These are phyloP conservation scores for Syngnathus floridae DNA, from an alignment of 2,113 vertebrate genomes.

Conservation along the genomic window DNA sequence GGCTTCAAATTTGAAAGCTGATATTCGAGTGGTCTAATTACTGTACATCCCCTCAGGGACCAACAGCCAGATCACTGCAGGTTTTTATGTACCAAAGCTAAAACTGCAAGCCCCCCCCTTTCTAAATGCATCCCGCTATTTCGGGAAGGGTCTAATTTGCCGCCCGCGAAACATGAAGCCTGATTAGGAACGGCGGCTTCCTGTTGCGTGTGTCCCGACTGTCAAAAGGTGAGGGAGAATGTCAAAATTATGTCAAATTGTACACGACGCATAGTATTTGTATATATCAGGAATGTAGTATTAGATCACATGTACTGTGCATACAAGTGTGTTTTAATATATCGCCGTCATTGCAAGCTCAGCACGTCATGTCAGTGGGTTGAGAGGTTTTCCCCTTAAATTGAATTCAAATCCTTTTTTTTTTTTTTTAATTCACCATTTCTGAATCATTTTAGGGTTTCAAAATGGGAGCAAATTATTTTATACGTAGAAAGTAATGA, in stretches of 20 bases:
- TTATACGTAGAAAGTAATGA: background rate
- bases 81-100: slow-evolving; percentile 51
- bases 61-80: slow-evolving; percentile 15
- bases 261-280: slow-evolving; percentile 44
- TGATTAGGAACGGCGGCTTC: slow-evolving; percentile 33
- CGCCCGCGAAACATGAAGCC: slow-evolving; percentile 55
- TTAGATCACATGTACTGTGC: slow-evolving; percentile 51
- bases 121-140: slow-evolving; percentile 59
- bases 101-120: slow-evolving; percentile 42
- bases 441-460: background rate
- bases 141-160: slow-evolving; percentile 41
- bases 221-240: slow-evolving; percentile 5
- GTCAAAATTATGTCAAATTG: slow-evolving; percentile 17
- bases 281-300: slow-evolving; percentile 60
- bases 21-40: slow-evolving; percentile 11
- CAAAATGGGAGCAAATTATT: background rate
- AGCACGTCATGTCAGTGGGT: slow-evolving; percentile 33
- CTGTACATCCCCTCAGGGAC: slow-evolving; percentile 37
- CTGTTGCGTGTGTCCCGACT: slow-evolving; percentile 9
- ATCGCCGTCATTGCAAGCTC: slow-evolving; percentile 42
- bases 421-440: slow-evolving; percentile 6
- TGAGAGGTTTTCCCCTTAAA: slow-evolving; percentile 21
- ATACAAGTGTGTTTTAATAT: slow-evolving; percentile 60
- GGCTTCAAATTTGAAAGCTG: slow-evolving; percentile 4
- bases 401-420: background rate